A percentile compares a stretch with the other conserved stretches of the same genome.
phyloP scores from a whole-genome alignment of 2,797 vertebrate species.

The Falco concolor region DNA sequence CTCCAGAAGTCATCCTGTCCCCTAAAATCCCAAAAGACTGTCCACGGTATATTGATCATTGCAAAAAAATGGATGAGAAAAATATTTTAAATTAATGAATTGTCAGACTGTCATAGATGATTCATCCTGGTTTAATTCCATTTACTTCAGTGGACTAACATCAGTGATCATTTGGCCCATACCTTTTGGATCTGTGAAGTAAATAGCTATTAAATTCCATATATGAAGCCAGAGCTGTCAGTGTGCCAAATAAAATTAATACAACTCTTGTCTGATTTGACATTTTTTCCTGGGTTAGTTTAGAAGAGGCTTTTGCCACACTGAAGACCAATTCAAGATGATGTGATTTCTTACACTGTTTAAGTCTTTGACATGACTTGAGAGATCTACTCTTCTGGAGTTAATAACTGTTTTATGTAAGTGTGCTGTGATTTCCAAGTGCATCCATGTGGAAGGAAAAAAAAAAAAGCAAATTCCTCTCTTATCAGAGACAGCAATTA shows the following conservation, averaged over 20 bases:
- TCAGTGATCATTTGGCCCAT: background rate
- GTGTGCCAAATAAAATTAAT: slow-evolving; percentile 3
- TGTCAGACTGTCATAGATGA: background rate
- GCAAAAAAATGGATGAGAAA: background rate
- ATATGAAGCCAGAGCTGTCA: background rate
- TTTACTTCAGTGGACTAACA: background rate
- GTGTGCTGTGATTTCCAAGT: background rate
- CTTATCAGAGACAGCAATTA: background rate
- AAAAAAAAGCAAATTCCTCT: background rate
- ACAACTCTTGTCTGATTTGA: slow-evolving; percentile 5
- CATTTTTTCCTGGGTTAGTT: slow-evolving; percentile 5
- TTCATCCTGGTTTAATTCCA: background rate
- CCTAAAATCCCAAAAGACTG: background rate
- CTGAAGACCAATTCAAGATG: background rate
- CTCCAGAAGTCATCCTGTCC: background rate
- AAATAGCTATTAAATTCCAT: slow-evolving; percentile 4
- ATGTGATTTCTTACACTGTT: background rate
- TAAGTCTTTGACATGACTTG: background rate
- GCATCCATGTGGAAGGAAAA: background rate
- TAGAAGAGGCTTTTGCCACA: background rate
- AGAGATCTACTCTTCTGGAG: background rate
- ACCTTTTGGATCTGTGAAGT: background rate
- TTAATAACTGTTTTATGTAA: background rate
- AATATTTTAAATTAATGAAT: background rate
- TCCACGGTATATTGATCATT: background rate